These are phyloP conservation scores for Phylloscopus collybita DNA, from an alignment of 2,797 vertebrate genomes.

Conservation along the genomic window DNA sequence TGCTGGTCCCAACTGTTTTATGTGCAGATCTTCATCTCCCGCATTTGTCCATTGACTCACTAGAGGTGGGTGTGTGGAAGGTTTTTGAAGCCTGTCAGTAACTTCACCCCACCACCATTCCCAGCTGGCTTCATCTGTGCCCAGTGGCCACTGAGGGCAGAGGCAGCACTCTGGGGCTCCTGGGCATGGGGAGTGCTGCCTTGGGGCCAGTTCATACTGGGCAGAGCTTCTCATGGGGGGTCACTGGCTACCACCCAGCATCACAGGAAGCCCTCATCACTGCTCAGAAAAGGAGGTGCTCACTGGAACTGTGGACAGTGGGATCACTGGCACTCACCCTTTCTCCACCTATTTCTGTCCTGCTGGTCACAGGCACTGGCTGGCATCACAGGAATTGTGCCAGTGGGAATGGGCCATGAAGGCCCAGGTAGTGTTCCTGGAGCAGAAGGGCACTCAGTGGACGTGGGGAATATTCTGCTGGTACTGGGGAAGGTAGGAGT, in stretches of 20 bases:
- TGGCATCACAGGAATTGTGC: background rate
- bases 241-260: background rate
- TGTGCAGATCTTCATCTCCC: background rate
- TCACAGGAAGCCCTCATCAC: background rate
- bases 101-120: background rate
- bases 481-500: background rate
- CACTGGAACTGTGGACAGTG: background rate
- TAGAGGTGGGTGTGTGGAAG: background rate
- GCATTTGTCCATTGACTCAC: background rate
- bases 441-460: background rate
- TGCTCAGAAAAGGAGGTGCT: background rate
- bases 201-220: background rate
- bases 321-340: background rate
- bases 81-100: background rate
- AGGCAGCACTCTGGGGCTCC: background rate
- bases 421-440: background rate
- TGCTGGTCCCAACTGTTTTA: background rate
- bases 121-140: background rate
- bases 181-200: background rate
- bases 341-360: background rate
- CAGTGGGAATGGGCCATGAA: accelerated
- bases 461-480: too few relatives aligned
- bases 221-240: background rate
- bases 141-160: too few relatives aligned
- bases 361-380: background rate